A percentile compares a stretch with the other conserved stretches of the same genome.
Conservation (phyloP, 2,797 vertebrate genomes). For the Schizopygopsis pylzovi region DNA sequence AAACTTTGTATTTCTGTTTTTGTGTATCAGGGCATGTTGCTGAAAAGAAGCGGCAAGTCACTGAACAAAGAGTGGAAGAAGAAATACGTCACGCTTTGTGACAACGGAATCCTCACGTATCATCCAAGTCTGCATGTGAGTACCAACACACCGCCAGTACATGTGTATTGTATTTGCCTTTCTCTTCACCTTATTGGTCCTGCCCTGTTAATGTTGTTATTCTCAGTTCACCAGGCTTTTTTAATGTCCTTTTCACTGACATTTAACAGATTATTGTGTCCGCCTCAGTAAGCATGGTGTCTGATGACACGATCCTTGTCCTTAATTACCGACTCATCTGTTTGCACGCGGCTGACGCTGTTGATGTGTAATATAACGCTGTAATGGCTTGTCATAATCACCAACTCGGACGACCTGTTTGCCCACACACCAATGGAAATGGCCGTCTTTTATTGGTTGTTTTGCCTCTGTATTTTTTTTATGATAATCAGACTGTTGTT, state of each 20-base stretch:
- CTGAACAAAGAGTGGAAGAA: conserved; percentile 99
- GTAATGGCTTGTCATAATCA: conserved; percentile 74
- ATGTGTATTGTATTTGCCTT: not conserved
- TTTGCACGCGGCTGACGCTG: conserved; percentile 68
- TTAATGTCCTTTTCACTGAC: conserved; percentile 28
- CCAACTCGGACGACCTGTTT: conserved; percentile 66
- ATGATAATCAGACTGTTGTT: conserved; percentile 48
- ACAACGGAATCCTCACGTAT: conserved; percentile 96
- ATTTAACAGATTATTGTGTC: conserved; percentile 18
- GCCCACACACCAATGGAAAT: conserved; percentile 58
- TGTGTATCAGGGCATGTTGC: conserved; percentile 88
- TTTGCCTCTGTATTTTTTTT: conserved; percentile 23
- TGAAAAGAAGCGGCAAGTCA: conserved; percentile 94
- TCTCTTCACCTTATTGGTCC: not conserved
- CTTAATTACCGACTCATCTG: conserved; percentile 72
- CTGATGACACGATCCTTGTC: conserved; percentile 37
- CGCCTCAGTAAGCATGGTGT: conserved; percentile 39
- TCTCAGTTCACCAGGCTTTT: not conserved
- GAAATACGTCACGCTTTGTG: conserved; percentile 95
- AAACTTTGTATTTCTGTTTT: not conserved
- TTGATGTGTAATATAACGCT: conserved; percentile 69
- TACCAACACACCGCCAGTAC: conserved; percentile 38
- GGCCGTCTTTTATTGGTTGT: conserved; percentile 45
- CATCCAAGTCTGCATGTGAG: conserved; percentile 96
- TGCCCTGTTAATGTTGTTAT: not conserved